These are phyloP conservation scores for Papilio machaon DNA, from an alignment of 1,140 invertebrate species.

Conservation along the genomic window DNA sequence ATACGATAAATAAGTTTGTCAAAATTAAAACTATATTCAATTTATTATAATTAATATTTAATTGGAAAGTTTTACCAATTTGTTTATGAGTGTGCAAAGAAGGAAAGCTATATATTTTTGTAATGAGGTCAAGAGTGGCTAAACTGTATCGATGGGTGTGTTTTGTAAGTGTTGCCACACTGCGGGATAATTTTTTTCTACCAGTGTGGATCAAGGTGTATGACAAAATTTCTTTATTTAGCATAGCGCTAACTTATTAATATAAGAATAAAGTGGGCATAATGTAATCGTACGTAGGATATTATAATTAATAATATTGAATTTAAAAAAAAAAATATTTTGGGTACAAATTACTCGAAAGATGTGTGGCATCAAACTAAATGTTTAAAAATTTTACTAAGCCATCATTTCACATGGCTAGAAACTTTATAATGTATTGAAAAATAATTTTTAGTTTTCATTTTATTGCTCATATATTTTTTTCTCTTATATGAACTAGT, in stretches of 20 bases:
- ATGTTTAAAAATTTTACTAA: background rate
- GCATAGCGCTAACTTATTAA: background rate
- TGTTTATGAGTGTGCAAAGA: background rate
- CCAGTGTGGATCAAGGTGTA: background rate
- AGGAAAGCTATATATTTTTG: conserved; percentile 68
- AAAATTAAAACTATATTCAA: conserved; percentile 39
- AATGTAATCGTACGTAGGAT: conserved; percentile 33
- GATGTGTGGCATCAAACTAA: background rate
- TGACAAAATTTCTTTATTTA: conserved; percentile 23
- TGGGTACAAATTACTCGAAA: conserved; percentile 27
- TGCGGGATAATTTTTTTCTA: background rate
- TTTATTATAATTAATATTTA: conserved; percentile 42
- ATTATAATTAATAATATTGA: conserved; percentile 28
- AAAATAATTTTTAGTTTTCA: conserved; percentile 34
- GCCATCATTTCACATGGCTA: background rate
- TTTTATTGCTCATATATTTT: conserved; percentile 57
- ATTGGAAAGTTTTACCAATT: conserved; percentile 47
- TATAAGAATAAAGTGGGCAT: conserved; percentile 3
- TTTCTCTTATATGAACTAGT: conserved; percentile 63
- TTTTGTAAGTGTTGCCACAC: background rate
- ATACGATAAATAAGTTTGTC: conserved; percentile 54
- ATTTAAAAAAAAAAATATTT: background rate
- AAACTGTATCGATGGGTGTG: conserved; percentile 58
- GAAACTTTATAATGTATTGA: conserved; percentile 3
- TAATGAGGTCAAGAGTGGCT: conserved; percentile 67